These are phyloP conservation scores for Typhlichthys eigenmanni DNA, from an alignment of 2,797 vertebrate species.

Conservation along the genomic window DNA sequence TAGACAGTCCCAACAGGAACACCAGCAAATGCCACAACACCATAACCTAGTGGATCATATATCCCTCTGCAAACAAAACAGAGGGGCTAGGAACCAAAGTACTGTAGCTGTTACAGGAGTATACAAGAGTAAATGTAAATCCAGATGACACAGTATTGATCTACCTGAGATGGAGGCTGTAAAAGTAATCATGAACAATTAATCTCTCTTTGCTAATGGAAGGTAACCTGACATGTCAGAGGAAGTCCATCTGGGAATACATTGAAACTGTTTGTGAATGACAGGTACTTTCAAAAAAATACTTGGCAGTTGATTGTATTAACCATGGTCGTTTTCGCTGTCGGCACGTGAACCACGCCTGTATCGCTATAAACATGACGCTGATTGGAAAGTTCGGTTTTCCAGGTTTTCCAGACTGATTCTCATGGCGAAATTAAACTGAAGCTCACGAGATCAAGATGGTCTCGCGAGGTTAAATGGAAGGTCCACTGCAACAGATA, in stretches of 20 bases:
- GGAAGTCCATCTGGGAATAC: no score
- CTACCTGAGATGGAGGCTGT: slow-evolving; percentile 36
- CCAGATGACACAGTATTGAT: slow-evolving; percentile 58
- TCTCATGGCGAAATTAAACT: no score
- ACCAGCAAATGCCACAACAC: slow-evolving; percentile 58
- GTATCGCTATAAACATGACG: no score
- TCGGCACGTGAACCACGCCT: no score
- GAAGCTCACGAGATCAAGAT: no score
- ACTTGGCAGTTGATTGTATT: no score
- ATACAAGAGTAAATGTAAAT: slow-evolving; percentile 55
- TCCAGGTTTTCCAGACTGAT: no score
- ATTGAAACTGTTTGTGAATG: no score
- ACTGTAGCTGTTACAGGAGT: slow-evolving; percentile 25
- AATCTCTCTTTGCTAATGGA: slow-evolving; percentile 36
- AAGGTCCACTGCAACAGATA: slow-evolving; percentile 32
- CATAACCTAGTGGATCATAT: slow-evolving; percentile 66
- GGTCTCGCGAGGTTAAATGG: slow-evolving; percentile 2
- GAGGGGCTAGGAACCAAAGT: slow-evolving; percentile 41
- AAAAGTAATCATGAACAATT: slow-evolving; percentile 45
- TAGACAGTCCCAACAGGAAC: slow-evolving; percentile 54
- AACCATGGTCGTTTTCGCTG: no score
- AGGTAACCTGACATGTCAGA: background rate
- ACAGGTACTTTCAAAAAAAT: no score
- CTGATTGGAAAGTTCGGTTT: no score
- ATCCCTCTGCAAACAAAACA: slow-evolving; percentile 66